Evolutionary conservation across 2,888 invertebrate species (phyloP), one percentile per base, ranked within the genome.

Genomic region (Margaritifera margaritifera): DNA sequence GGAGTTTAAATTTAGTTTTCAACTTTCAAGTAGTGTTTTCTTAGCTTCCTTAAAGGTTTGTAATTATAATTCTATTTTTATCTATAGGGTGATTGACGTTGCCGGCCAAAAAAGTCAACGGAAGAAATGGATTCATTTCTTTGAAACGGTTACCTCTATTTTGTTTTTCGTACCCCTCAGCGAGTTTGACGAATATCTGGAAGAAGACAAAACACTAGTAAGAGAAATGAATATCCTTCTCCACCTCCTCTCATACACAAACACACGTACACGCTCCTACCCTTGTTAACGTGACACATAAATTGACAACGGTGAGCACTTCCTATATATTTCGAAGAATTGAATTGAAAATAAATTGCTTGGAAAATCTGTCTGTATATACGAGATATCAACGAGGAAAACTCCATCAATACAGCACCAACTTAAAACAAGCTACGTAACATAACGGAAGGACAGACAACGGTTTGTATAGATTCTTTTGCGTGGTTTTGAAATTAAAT

Each of bases 111-210:
- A 83, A 51, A 78, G 78, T 50, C 78, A 78, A 50, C 62, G 86
- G 24, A 86, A 88, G 70, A 87, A 87, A 71, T 88, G 87, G 87
- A 87, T 87, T 24, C 87, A 87, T 64, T 80, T 87, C 68, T 88
- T 88, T 66, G 87, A 87, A 53, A 82, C 80, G 6, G 85, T 86
- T 15, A 84, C 84, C 0, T 85, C 85, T 3, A 86, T 87, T 1
- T 66, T 86, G 5, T 87, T 85, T 72, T 86, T 87, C 68, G 84
- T 80, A 5, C 75, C 87, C 6, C 79, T 88, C n/a, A 81, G 80
- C 53, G 86, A 79, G 3, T 88, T 79, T 67, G 82, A 84, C 60
- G 87, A 88, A 61, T 55, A 63, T 11, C 65, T 82, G 25, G 84
- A 84, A 65, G 82, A 81, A 52, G 84, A 84, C 25, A 78, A 76